phyloP scores from a whole-genome alignment of 2,888 invertebrate species.

The Sarcophaga caerulescens region DNA sequence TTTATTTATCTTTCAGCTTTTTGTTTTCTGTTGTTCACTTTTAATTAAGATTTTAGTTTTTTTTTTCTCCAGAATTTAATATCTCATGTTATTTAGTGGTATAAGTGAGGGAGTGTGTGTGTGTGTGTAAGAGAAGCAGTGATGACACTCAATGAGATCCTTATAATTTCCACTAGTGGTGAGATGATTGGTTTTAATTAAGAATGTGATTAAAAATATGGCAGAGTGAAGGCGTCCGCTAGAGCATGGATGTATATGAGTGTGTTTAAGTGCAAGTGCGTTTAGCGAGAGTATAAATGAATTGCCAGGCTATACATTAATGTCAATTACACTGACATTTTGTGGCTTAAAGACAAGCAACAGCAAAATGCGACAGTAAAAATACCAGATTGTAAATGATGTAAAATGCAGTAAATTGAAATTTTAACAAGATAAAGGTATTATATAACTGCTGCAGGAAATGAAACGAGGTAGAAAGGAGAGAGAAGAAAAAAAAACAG shows the following conservation, averaged over 20 bases:
- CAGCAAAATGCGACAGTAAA: not conserved
- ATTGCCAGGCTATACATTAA: not conserved
- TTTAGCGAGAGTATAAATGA: not conserved
- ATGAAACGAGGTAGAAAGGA: not conserved
- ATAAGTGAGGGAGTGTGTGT: not conserved
- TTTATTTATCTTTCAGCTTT: not conserved
- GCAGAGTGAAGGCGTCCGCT: too few species aligned
- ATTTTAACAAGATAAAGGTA: not conserved
- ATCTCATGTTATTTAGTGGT: not conserved
- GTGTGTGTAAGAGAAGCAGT: not conserved
- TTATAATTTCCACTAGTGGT: slow-evolving; percentile 9
- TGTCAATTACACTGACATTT: slow-evolving; percentile 4
- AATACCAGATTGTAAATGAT: not conserved
- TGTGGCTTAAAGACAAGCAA: not conserved
- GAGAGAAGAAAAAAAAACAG: not conserved
- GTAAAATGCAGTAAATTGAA: not conserved
- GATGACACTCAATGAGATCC: slow-evolving; percentile 5
- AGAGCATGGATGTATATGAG: not conserved
- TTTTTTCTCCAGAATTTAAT: not conserved
- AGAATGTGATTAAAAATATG: slow-evolving; percentile 4
- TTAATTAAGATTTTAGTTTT: slow-evolving; percentile 34
- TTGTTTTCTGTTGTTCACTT: not conserved
- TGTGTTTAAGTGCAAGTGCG: not conserved
- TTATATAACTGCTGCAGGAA: not conserved
- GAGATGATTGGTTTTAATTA: slow-evolving; percentile 25